Percentiles rank a stretch among this genome's conserved stretches.
Conservation (phyloP, 1,140 invertebrate species). For the Ips nitidus region DNA sequence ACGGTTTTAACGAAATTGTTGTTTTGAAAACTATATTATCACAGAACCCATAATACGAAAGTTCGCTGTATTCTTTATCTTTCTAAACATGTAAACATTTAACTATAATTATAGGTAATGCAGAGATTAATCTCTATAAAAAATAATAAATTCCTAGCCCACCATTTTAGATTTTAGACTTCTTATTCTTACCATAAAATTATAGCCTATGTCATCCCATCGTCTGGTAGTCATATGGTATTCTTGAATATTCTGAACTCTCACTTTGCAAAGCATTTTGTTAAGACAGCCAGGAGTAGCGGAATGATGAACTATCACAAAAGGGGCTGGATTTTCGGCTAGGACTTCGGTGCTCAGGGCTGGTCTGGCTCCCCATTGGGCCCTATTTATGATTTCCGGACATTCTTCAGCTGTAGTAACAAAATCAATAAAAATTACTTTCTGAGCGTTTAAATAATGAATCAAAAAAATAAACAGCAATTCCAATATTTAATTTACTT, state of each 20-base stretch:
- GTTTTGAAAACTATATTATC: too few relatives aligned
- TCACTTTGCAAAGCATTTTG: constrained; percentile 49
- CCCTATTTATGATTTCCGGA: constrained; percentile 25
- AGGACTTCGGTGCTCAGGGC: constrained; percentile 19
- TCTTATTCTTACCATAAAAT: constrained; percentile 53
- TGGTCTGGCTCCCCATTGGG: constrained; percentile 29
- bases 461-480: too few relatives aligned
- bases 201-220: constrained; percentile 57
- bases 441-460: too few relatives aligned
- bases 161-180: too few relatives aligned
- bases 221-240: constrained; percentile 53
- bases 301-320: constrained; percentile 48
- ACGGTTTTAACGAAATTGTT: too few relatives aligned
- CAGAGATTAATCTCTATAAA: too few relatives aligned
- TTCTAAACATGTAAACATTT: too few relatives aligned
- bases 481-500: too few relatives aligned
- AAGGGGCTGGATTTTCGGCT: constrained; percentile 26
- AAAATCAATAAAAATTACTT: not conserved
- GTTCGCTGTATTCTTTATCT: too few relatives aligned
- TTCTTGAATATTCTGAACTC: constrained; percentile 53
- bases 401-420: constrained; percentile 3
- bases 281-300: constrained; percentile 53
- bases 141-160: too few relatives aligned
- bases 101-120: too few relatives aligned
- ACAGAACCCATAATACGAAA: too few relatives aligned